These are phyloP conservation scores for Psilopsiagon aymara DNA, from an alignment of 2,113 vertebrate species.

Conservation along the genomic window DNA sequence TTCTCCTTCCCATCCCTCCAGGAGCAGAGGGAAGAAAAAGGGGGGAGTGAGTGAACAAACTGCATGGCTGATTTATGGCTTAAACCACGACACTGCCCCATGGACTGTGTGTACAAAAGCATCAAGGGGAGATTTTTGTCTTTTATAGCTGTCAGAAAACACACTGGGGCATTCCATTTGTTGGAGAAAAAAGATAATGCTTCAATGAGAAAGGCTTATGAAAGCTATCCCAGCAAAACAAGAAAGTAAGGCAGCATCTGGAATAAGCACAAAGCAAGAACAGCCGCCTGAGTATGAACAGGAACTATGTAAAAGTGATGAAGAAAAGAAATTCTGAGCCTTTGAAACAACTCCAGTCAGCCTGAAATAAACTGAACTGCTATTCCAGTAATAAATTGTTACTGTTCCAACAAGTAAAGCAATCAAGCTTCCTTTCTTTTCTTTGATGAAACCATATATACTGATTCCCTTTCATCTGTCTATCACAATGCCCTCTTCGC, in stretches of 20 bases:
- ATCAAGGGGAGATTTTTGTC: background rate
- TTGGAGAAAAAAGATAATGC: background rate
- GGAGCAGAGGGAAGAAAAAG: too few relatives aligned
- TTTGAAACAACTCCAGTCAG: slow-evolving; percentile 43
- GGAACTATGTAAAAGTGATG: background rate
- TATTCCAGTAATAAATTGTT: background rate
- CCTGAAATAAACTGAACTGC: slow-evolving; percentile 16
- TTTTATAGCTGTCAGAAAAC: background rate
- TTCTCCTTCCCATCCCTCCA: too few relatives aligned
- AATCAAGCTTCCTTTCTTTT: slow-evolving; percentile 9
- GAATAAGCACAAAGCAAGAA: background rate
- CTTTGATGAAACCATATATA: background rate
- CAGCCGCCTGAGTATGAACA: background rate
- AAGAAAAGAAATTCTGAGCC: slow-evolving; percentile 19
- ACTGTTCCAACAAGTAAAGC: background rate
- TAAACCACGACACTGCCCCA: too few relatives aligned
- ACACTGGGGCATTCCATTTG: background rate
- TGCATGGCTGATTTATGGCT: too few relatives aligned
- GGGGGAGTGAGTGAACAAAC: too few relatives aligned
- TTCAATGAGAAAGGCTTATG: background rate
- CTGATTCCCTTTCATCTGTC: background rate
- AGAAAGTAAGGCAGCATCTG: background rate
- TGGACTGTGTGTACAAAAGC: background rate
- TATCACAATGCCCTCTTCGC: background rate
- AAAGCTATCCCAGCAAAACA: slow-evolving; percentile 8